phyloP scores from a whole-genome alignment of 2,888 invertebrate species.

The Eudemis profundana region DNA sequence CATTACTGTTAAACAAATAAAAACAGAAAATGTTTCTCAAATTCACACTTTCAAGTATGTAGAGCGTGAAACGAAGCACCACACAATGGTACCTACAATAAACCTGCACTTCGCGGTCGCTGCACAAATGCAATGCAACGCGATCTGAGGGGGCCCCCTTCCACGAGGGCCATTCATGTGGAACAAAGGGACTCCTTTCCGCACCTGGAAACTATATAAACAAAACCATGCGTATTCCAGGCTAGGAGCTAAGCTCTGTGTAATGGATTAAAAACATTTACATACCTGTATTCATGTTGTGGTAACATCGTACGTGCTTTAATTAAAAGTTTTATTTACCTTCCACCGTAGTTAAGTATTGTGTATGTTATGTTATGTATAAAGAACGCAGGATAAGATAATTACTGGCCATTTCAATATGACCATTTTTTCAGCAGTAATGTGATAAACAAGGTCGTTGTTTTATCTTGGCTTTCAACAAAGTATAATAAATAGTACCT shows the following conservation, averaged over 20 bases:
- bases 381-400: background rate
- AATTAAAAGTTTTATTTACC: constrained; percentile 5
- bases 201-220: constrained; percentile 55
- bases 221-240: constrained; percentile 38
- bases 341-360: too few species aligned
- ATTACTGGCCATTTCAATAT: too few species aligned
- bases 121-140: constrained; percentile 56
- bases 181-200: constrained; percentile 56
- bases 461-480: too few species aligned
- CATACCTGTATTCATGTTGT: background rate
- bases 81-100: constrained; percentile 47
- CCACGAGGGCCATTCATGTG: constrained; percentile 58
- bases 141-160: constrained; percentile 47
- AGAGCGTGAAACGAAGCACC: constrained; percentile 35
- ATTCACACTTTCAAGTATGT: constrained; percentile 27
- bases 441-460: too few species aligned
- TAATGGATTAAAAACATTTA: constrained; percentile 32
- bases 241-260: constrained; percentile 22
- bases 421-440: too few species aligned
- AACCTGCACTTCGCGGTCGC: constrained; percentile 53
- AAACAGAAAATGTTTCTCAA: constrained; percentile 14
- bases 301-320: background rate
- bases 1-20: background rate
- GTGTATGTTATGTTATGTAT: too few species aligned
- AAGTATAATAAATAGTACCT: too few species aligned